Percentiles rank a stretch among this genome's conserved stretches.
Evolutionary conservation across 1,140 invertebrate genomes (phyloP).

Genomic region (Papilio aristodemus): DNA sequence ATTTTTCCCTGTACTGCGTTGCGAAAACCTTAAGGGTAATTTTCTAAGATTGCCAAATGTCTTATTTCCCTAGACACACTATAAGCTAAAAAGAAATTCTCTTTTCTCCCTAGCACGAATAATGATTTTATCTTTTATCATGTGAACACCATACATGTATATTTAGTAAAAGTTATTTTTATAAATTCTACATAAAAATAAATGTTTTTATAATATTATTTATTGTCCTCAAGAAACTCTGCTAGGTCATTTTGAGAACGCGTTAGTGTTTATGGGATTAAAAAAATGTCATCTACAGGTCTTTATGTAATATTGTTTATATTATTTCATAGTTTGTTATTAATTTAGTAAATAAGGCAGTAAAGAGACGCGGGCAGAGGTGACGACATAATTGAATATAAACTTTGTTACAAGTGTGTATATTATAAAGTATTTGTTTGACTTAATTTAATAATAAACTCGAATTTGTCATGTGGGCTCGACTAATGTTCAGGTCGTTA

Average conservation of each 20-base stretch:
- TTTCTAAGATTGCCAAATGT: conserved; percentile 2
- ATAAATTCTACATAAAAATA: too few species aligned
- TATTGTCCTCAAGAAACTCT: too few species aligned
- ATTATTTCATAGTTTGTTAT: too few species aligned
- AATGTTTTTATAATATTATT: too few species aligned
- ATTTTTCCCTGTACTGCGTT: neutral
- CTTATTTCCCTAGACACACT: conserved; percentile 11
- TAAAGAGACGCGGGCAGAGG: too few species aligned
- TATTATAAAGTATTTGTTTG: neutral
- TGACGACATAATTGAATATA: too few species aligned
- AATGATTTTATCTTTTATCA: neutral
- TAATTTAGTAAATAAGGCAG: too few species aligned
- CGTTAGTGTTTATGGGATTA: too few species aligned
- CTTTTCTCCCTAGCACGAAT: neutral
- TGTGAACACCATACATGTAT: neutral
- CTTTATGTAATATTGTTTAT: too few species aligned
- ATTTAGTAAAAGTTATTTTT: neutral
- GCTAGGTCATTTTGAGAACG: too few species aligned
- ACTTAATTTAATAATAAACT: neutral
- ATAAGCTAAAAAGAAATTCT: neutral
- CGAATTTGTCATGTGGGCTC: neutral
- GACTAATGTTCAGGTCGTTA: conserved; percentile 18
- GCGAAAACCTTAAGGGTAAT: neutral
- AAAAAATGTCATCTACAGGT: too few species aligned
- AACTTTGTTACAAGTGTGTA: neutral